Percentiles rank a stretch among this genome's conserved stretches.
phyloP scores from a whole-genome alignment of 2,797 vertebrate genomes.

The Galago senegalensis region DNA sequence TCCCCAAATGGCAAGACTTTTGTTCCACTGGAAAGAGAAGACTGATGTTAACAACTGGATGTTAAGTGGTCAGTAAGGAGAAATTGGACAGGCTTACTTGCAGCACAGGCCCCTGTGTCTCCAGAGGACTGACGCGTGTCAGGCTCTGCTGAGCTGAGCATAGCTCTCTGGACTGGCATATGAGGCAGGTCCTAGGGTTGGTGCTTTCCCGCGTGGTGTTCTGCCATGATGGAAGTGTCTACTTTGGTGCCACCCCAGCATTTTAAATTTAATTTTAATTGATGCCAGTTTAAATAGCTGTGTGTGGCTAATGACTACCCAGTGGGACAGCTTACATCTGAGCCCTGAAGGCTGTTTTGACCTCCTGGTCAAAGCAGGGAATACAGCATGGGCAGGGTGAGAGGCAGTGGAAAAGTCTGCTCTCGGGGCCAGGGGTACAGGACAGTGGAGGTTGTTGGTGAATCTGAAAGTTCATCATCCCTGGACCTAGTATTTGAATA shows the following conservation, averaged over 20 bases:
- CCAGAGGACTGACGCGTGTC: no score
- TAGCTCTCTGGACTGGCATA: not conserved
- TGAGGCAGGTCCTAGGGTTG: not conserved
- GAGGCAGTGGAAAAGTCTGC: no score
- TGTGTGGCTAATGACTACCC: not conserved
- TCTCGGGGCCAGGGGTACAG: not conserved
- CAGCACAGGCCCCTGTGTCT: no score
- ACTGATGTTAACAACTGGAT: not conserved
- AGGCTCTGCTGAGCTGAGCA: not conserved
- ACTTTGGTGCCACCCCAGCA: not conserved
- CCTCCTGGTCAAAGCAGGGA: not conserved
- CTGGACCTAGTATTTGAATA: not conserved
- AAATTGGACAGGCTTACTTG: not conserved
- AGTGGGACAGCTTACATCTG: not conserved
- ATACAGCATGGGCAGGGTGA: no score
- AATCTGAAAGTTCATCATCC: not conserved
- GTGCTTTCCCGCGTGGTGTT: no score
- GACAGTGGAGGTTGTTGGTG: fast-evolving
- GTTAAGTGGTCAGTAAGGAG: not conserved
- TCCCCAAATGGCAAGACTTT: no score
- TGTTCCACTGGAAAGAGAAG: not conserved
- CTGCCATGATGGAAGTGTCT: not conserved
- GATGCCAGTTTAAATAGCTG: not conserved
- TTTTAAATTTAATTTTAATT: not conserved
- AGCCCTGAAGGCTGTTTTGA: not conserved